Percentiles rank a stretch among this genome's conserved stretches.
phyloP scores from a whole-genome alignment of 30 jellyfish, hydroid and myxozoan genomes.

The Haliclystus octoradiatus region DNA sequence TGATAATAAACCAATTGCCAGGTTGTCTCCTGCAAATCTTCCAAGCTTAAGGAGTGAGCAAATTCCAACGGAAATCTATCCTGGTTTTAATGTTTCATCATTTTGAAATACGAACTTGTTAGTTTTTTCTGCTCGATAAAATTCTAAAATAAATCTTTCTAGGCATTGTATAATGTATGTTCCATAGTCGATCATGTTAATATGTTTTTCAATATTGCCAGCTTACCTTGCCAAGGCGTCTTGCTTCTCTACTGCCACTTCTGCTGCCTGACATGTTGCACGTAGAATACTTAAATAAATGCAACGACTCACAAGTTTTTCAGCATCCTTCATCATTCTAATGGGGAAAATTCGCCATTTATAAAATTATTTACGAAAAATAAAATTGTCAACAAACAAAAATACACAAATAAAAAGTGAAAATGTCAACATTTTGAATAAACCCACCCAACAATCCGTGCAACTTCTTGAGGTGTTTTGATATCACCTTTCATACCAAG shows the following conservation, averaged over 20 bases:
- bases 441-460: slow-evolving; percentile 82
- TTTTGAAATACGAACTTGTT: too few relatives aligned
- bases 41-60: too few relatives aligned
- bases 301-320: slow-evolving; percentile 87
- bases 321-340: slow-evolving; percentile 98
- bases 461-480: slow-evolving; percentile 90
- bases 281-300: slow-evolving; percentile 64
- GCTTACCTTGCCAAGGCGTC: slow-evolving; percentile 75
- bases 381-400: neutral
- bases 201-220: too few relatives aligned
- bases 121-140: too few relatives aligned
- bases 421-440: too few relatives aligned
- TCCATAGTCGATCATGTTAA: too few relatives aligned
- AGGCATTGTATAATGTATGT: too few relatives aligned
- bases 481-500: slow-evolving; percentile 91
- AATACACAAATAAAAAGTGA: neutral
- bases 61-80: too few relatives aligned
- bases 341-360: neutral
- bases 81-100: too few relatives aligned
- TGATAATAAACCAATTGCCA: too few relatives aligned
- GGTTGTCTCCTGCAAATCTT: too few relatives aligned
- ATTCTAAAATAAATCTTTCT: too few relatives aligned
- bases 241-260: slow-evolving; percentile 28
- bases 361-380: neutral
- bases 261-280: slow-evolving; percentile 54